These are phyloP conservation scores for Ischnura elegans DNA, from an alignment of 2,888 invertebrate species.

Conservation along the genomic window DNA sequence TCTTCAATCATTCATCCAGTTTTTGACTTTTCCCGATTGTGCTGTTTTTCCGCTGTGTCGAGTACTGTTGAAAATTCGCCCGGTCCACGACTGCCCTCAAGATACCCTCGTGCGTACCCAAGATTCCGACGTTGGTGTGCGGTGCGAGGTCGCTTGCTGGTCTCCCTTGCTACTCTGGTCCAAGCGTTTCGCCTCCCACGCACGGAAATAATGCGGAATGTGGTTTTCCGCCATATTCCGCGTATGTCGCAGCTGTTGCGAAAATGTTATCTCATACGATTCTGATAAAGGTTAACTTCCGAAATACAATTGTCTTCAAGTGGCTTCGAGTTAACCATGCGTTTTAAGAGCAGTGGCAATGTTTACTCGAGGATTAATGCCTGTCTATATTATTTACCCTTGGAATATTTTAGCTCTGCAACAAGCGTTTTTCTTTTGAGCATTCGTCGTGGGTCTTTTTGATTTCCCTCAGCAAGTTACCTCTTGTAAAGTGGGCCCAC, in stretches of 20 bases:
- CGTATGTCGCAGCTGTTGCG: not conserved
- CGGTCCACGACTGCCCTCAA: too few species aligned
- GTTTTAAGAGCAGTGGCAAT: not conserved
- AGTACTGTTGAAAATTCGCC: too few species aligned
- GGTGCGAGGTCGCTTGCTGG: not conserved
- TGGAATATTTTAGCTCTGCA: not conserved
- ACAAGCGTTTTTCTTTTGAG: not conserved
- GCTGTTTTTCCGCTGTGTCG: too few species aligned
- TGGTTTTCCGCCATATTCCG: not conserved
- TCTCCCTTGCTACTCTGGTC: not conserved
- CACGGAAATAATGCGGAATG: not conserved
- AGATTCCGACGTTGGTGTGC: too few species aligned
- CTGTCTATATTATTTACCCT: not conserved
- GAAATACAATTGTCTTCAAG: not conserved
- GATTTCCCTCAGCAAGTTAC: too few species aligned
- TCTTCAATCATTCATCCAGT: too few species aligned
- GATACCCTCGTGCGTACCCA: too few species aligned
- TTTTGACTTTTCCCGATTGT: too few species aligned
- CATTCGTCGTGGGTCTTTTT: not conserved
- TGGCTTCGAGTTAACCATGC: not conserved
- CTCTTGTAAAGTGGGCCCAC: too few species aligned
- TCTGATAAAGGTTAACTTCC: not conserved
- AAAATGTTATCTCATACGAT: not conserved
- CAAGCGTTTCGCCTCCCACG: constrained; percentile 1
- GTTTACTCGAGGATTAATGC: not conserved